phyloP scores from a whole-genome alignment of 2,888 invertebrate species.

The Mythimna vitellina region DNA sequence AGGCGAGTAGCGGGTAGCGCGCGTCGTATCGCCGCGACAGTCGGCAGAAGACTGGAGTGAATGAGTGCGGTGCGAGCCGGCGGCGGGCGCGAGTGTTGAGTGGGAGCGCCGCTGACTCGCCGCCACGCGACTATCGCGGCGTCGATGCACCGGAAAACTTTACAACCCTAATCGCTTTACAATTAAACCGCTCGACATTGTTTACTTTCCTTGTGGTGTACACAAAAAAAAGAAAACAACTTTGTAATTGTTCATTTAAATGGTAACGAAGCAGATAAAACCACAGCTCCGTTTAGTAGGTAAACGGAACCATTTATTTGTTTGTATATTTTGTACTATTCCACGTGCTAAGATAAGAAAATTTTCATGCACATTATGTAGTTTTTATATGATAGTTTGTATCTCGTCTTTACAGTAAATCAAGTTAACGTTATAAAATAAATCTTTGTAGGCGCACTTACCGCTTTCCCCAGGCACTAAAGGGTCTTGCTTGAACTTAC shows the following conservation, averaged over 20 bases:
- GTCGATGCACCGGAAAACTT: slow-evolving; percentile 88
- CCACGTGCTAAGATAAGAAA: slow-evolving; percentile 3
- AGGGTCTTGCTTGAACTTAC: slow-evolving; percentile 67
- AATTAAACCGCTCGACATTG: slow-evolving; percentile 83
- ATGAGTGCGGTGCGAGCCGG: slow-evolving; percentile 85
- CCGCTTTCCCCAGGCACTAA: slow-evolving; percentile 50
- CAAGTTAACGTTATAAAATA: slow-evolving; percentile 36
- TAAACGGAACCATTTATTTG: slow-evolving; percentile 7
- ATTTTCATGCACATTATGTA: slow-evolving; percentile 5
- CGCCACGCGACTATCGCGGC: slow-evolving; percentile 81
- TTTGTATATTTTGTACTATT: slow-evolving; percentile 5
- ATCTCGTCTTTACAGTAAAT: slow-evolving; percentile 17
- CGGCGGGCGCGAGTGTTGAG: slow-evolving; percentile 82
- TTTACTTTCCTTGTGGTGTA: slow-evolving; percentile 83
- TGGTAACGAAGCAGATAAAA: slow-evolving; percentile 56
- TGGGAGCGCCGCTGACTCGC: slow-evolving; percentile 81
- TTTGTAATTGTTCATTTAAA: slow-evolving; percentile 59
- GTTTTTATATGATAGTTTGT: neutral
- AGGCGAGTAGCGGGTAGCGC: slow-evolving; percentile 78
- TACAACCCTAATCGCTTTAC: slow-evolving; percentile 87
- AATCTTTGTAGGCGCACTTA: slow-evolving; percentile 60
- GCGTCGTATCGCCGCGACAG: slow-evolving; percentile 86
- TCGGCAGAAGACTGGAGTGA: slow-evolving; percentile 88
- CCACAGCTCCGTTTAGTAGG: slow-evolving; percentile 25
- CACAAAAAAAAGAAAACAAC: slow-evolving; percentile 54